These are phyloP conservation scores for Syngnathus typhle DNA, from an alignment of 2,113 vertebrate species.

Conservation along the genomic window DNA sequence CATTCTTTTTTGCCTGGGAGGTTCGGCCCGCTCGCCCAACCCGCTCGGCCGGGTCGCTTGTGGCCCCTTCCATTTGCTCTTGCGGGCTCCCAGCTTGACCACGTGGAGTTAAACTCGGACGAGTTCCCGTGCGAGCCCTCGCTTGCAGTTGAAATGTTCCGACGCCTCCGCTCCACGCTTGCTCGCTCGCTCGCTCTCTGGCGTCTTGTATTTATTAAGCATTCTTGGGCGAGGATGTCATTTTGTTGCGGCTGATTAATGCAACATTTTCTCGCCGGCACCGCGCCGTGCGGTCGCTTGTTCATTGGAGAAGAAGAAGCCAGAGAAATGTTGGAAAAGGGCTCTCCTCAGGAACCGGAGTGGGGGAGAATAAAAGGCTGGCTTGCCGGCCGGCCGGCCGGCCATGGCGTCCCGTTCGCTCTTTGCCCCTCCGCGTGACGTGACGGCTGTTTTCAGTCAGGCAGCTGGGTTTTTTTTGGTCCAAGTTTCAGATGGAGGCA, in stretches of 20 bases:
- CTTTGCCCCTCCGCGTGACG: not conserved
- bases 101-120: not conserved
- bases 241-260: conserved; percentile 14
- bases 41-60: too few relatives aligned
- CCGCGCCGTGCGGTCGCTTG: not conserved
- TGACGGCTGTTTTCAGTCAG: not conserved
- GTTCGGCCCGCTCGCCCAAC: too few relatives aligned
- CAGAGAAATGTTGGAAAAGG: conserved; percentile 6
- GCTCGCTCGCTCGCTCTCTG: too few relatives aligned
- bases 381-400: too few relatives aligned
- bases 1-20: too few relatives aligned
- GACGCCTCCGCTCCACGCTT: not conserved
- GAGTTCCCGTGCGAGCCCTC: not conserved
- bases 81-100: not conserved
- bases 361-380: not conserved
- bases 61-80: not conserved
- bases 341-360: not conserved
- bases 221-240: conserved; percentile 5
- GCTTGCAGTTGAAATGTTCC: not conserved
- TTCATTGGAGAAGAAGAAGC: not conserved
- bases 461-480: not conserved
- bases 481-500: not conserved
- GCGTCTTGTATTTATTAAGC: conserved; percentile 1
- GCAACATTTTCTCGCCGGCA: not conserved
- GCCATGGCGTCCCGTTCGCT: not conserved